Evolutionary conservation across 2,888 invertebrate species (phyloP), one percentile per base, ranked within the genome.

Genomic region (Apodemia hepburni): DNA sequence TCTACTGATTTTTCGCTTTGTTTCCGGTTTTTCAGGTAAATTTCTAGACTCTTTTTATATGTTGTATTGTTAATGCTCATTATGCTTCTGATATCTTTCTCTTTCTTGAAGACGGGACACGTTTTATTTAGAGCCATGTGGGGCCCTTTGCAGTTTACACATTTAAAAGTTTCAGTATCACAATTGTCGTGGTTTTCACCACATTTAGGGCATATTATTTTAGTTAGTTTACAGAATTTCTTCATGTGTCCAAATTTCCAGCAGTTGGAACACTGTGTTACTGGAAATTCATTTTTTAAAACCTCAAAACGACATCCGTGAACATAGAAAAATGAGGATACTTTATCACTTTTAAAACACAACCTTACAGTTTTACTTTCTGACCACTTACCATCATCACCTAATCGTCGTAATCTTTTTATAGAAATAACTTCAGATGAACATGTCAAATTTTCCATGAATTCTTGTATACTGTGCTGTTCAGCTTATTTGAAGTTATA

Each of bases 81-180:
- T 49, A 49, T 49, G 8, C 17, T 49, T 49, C n/a, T 49, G 8
- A 49, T 51, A 8, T 51, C 18, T 18, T 51, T 51, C 22, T 51
- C 49, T 64, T 64, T 64, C 1, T 22, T 42, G 38, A 62, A 64
- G 15, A 64, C 27, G 2, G 64, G 62, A 35, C 64, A 67, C 4
- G 38, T 51, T 61, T 59, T 67, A 58, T 67, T 57, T 7, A 66
- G 15, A 6, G 63, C 65, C 47, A 69, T 62, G 17, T 67, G 68
- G 8, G 54, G n/a, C 0, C 70, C 69, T 58, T 65, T 65, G 29
- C 69, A 69, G 33, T 69, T 70, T 6, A 62, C 4, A 51, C 67
- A 67, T 59, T 47, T 60, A 45, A 61, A 66, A 1, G 51, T 54
- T 29, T 47, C 60, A 8, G 51, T 47, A 11, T 61, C 57, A 60